Evolutionary conservation across 2,113 vertebrate genomes (phyloP).

Genomic region (Apodemus sylvaticus): DNA sequence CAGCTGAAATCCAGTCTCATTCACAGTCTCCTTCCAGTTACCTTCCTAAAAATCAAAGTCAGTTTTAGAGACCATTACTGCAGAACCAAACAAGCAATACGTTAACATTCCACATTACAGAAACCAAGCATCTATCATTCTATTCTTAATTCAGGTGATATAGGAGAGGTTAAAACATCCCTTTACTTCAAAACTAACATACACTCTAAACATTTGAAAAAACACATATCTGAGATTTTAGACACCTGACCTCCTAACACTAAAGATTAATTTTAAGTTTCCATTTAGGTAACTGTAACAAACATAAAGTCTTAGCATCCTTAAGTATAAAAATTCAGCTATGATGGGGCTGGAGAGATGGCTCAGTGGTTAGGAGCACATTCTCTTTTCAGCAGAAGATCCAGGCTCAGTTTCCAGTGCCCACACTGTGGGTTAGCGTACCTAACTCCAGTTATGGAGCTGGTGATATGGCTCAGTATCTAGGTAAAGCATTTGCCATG

Average conservation of each 20-base stretch:
- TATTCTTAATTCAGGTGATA: slow-evolving; percentile 39
- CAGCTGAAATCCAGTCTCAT: slow-evolving; percentile 95
- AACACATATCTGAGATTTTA: slow-evolving; percentile 28
- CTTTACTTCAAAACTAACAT: slow-evolving; percentile 57
- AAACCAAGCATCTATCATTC: not conserved
- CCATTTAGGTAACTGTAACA: not conserved
- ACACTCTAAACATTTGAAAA: slow-evolving; percentile 23
- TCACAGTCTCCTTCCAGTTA: slow-evolving; percentile 95
- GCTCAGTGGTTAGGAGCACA: not conserved
- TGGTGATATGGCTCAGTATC: not conserved
- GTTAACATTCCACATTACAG: slow-evolving; percentile 7
- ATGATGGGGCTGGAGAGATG: not conserved
- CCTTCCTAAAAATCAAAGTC: slow-evolving; percentile 89
- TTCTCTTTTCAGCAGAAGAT: not conserved
- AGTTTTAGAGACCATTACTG: slow-evolving; percentile 64
- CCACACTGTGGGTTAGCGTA: not conserved
- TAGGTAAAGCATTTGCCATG: not conserved
- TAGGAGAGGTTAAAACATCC: not conserved
- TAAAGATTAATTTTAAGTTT: not conserved
- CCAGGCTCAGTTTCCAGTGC: not conserved
- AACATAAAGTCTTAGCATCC: not conserved
- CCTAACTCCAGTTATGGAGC: not conserved
- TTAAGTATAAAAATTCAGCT: slow-evolving; percentile 6
- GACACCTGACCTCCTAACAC: not conserved
- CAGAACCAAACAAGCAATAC: slow-evolving; percentile 23